Base-by-base conservation (phyloP, 2,797 vertebrate genomes). In the Karalla daura region DNA sequence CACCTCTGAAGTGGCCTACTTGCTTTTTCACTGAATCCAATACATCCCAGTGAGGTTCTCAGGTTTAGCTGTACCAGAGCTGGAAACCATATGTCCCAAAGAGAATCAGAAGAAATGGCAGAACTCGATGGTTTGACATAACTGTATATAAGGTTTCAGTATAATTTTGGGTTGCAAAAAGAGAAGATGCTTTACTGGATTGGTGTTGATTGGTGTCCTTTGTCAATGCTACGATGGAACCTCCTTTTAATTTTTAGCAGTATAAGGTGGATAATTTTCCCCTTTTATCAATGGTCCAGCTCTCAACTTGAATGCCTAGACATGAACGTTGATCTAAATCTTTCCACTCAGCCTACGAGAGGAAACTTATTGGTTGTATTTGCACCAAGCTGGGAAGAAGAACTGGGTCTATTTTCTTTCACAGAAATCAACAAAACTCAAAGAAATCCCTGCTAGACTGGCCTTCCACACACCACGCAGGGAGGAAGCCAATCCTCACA, bases 401-500 rank as follows among this genome's bases (percentile, higher is more conserved):
- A 73, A 27, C 39, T 41, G 18, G n/a, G n/a, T n/a, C n/a, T n/a
- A n/a, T n/a, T 35, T 68, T 78, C 32, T 60, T 58, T 58, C 37
- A 15, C 33, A 54, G 17, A 72, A 64, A 65, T 58, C 30, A 47
- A 63, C 39, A 44, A 54, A 46, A 28, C 32, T 44, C 52, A 52
- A 73, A 70, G 44, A 63, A n/a, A 69, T 69, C 23, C 40, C 56
- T 54, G 14, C 17, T 15, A 61, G 75, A 58, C 40, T 3, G 43
- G 61, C 70, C 74, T 30, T 85, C 52, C 45, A 33, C 60, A 52
- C 39, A 17, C 33, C 61, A 33, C 50, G 64, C 17, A 70, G 56
- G 54, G 71, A 70, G 61, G 56, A 75, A 81, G 76, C 68, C 69
- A 15, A 54, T 83, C 58, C 65, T 79, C 73, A 30, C 75, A 68